These are phyloP conservation scores for Chelon auratus DNA, from an alignment of 2,797 vertebrate genomes.

Conservation along the genomic window DNA sequence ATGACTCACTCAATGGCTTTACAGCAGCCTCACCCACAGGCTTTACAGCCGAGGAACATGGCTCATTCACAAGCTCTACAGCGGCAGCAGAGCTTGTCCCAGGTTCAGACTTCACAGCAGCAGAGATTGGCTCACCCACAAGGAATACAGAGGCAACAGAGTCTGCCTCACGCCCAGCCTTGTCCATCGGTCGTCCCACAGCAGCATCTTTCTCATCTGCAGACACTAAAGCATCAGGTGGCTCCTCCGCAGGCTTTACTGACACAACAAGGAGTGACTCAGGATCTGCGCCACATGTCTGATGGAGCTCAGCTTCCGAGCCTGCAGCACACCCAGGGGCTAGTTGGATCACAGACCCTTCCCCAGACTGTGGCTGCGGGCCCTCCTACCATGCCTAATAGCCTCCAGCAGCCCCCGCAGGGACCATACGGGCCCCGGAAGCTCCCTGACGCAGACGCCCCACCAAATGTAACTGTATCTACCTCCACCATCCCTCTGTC, in stretches of 20 bases:
- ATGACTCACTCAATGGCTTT: constrained; percentile 67
- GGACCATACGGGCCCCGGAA: constrained; percentile 80
- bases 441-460: constrained; percentile 83
- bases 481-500: constrained; percentile 93
- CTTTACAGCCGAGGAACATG: constrained; percentile 70
- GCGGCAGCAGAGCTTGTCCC: constrained; percentile 75
- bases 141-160: constrained; percentile 75
- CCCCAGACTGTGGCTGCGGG: constrained; percentile 67
- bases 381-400: constrained; percentile 56
- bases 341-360: constrained; percentile 72
- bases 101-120: constrained; percentile 72
- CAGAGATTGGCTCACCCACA: constrained; percentile 72
- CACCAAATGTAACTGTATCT: constrained; percentile 92
- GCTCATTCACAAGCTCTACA: constrained; percentile 69
- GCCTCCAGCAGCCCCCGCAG: constrained; percentile 68
- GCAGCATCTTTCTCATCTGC: constrained; percentile 77
- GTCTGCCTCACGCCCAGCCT: constrained; percentile 61
- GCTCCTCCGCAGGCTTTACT: constrained; percentile 76
- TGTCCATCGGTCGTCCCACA: constrained; percentile 63
- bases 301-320: constrained; percentile 83
- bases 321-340: constrained; percentile 86
- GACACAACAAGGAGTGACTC: constrained; percentile 84
- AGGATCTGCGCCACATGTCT: constrained; percentile 88
- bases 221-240: constrained; percentile 79
- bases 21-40: constrained; percentile 70